A percentile compares a stretch with the other conserved stretches of the same genome.
Conservation (phyloP, 1,140 invertebrate genomes). For the Notospermus geniculatus region DNA sequence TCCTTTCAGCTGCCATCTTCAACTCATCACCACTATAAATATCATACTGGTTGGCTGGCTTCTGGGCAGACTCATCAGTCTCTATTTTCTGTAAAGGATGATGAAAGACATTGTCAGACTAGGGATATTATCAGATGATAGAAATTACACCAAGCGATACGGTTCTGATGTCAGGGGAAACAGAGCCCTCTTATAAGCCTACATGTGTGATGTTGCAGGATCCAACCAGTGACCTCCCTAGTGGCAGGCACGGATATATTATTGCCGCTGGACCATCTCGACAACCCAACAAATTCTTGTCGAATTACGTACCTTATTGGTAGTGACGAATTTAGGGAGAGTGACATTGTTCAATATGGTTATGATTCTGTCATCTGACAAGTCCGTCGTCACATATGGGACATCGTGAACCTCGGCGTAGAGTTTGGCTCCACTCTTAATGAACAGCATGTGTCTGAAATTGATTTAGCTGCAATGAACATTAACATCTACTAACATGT, state of each 20-base stretch:
- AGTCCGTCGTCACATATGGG: slow-evolving; percentile 21
- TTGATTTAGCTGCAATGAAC: neutral
- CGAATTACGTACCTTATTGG: slow-evolving; percentile 28
- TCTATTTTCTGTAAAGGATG: slow-evolving; percentile 37
- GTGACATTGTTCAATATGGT: slow-evolving; percentile 19
- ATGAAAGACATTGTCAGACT: slow-evolving; percentile 6
- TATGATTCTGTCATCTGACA: slow-evolving; percentile 16
- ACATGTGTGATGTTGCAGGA: too few relatives aligned
- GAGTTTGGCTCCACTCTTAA: slow-evolving; percentile 40
- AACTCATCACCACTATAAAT: slow-evolving; percentile 28
- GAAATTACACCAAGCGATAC: neutral
- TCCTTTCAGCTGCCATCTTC: slow-evolving; percentile 28
- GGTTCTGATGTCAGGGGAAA: neutral
- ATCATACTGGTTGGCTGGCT: slow-evolving; percentile 16
- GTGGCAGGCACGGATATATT: too few relatives aligned
- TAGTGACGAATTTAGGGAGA: slow-evolving; percentile 32
- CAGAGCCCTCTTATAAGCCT: neutral
- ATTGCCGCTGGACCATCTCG: neutral
- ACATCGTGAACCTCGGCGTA: slow-evolving; percentile 36
- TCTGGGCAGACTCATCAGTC: slow-evolving; percentile 41
- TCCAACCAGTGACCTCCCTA: too few relatives aligned
- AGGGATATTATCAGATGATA: too few relatives aligned
- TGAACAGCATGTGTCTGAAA: slow-evolving; percentile 46
- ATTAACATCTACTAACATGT: too few relatives aligned
- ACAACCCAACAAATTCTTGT: slow-evolving; percentile 7